phyloP scores from a whole-genome alignment of 2,113 vertebrate genomes.

The Alligator sinensis region DNA sequence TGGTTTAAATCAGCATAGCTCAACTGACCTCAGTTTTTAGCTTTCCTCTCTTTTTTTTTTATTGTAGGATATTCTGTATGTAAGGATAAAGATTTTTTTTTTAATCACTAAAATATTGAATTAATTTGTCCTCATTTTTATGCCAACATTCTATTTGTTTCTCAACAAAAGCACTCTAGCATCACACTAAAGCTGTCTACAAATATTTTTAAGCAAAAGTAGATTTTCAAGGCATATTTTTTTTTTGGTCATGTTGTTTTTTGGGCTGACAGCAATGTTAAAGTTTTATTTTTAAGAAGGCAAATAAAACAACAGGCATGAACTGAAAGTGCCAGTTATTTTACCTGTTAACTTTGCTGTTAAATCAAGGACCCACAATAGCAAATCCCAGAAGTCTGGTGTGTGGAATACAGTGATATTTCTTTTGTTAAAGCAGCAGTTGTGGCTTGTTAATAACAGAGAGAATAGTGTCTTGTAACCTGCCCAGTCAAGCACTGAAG shows the following conservation, averaged over 20 bases:
- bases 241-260: neutral
- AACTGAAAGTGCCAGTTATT: constrained; percentile 23
- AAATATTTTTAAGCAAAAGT: neutral
- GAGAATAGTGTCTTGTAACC: constrained; percentile 59
- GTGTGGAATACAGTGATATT: neutral
- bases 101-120: neutral
- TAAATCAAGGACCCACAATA: constrained; percentile 43
- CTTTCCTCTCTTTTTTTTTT: neutral
- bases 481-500: constrained; percentile 69
- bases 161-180: neutral
- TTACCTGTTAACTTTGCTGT: constrained; percentile 51
- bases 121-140: neutral
- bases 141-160: neutral
- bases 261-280: neutral
- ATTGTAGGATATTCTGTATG: neutral
- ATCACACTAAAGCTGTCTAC: neutral
- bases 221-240: accelerated
- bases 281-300: neutral
- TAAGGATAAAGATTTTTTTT: neutral
- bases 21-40: neutral
- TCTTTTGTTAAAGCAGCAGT: constrained; percentile 46
- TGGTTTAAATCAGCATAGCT: neutral
- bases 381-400: constrained; percentile 12
- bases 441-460: constrained; percentile 56
- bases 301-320: neutral